Percentiles rank a stretch among this genome's conserved stretches.
Evolutionary conservation across 53 echinoderm and acorn worm species (phyloP).

Genomic region (Henricia sp.): DNA sequence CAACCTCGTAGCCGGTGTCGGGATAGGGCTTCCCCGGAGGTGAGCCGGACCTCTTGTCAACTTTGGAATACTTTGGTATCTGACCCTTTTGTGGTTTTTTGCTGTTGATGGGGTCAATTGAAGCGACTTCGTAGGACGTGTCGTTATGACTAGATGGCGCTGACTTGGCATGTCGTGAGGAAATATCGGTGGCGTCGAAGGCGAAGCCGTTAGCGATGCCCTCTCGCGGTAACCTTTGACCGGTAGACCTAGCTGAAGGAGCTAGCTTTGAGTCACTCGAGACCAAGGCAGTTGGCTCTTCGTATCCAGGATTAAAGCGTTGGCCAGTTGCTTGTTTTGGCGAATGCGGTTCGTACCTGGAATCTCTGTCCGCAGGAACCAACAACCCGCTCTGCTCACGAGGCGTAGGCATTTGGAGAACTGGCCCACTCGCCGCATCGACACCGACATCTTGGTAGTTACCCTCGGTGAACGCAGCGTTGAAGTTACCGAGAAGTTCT

Average conservation of each 20-base stretch:
- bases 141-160: not conserved
- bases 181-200: not conserved
- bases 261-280: not conserved
- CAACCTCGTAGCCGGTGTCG: constrained; percentile 30
- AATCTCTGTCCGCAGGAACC: not conserved
- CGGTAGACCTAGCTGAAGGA: not conserved
- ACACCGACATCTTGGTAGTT: constrained; percentile 7
- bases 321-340: not conserved
- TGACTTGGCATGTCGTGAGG: not conserved
- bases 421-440: not conserved
- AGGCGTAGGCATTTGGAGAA: not conserved
- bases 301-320: not conserved
- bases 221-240: not conserved
- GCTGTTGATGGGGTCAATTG: not conserved
- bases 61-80: not conserved
- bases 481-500: constrained; percentile 16
- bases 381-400: not conserved
- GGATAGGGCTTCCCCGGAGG: not conserved
- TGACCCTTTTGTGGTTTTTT: too few species aligned
- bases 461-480: constrained; percentile 34
- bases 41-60: not conserved
- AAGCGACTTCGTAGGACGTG: constrained; percentile 3
- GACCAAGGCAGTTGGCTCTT: not conserved
- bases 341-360: not conserved
- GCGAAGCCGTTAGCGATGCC: not conserved